Evolutionary conservation across 2,797 vertebrate species (phyloP).

Genomic region (Leucoraja ocellata): DNA sequence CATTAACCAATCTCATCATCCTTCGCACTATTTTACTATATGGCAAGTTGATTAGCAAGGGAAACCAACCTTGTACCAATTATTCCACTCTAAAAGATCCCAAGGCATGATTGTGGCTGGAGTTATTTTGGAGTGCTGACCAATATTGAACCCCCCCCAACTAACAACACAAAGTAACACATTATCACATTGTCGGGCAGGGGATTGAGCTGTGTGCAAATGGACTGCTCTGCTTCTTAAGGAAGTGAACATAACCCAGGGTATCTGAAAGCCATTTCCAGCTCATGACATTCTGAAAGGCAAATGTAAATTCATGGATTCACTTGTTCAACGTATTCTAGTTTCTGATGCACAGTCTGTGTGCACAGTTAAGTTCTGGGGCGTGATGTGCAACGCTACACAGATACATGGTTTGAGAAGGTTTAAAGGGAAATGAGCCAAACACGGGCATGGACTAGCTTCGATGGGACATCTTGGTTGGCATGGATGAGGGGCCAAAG

Average conservation of each 20-base stretch:
- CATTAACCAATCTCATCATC: no score
- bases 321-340: not conserved
- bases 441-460: no score
- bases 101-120: not conserved
- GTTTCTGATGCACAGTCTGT: not conserved
- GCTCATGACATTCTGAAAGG: not conserved
- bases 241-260: not conserved
- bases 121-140: not conserved
- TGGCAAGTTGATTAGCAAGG: no score
- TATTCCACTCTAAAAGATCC: not conserved
- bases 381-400: not conserved
- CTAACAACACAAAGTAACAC: not conserved
- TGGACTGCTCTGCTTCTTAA: not conserved
- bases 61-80: no score
- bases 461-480: no score
- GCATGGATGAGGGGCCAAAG: no score
- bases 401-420: no score
- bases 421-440: no score
- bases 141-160: not conserved
- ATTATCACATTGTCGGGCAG: not conserved
- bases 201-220: not conserved
- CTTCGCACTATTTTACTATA: no score
- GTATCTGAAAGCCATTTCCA: no score
- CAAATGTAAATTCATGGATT: not conserved
- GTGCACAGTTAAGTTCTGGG: not conserved